Conservation (phyloP, 1,140 invertebrate genomes). For the Asobara japonica region DNA sequence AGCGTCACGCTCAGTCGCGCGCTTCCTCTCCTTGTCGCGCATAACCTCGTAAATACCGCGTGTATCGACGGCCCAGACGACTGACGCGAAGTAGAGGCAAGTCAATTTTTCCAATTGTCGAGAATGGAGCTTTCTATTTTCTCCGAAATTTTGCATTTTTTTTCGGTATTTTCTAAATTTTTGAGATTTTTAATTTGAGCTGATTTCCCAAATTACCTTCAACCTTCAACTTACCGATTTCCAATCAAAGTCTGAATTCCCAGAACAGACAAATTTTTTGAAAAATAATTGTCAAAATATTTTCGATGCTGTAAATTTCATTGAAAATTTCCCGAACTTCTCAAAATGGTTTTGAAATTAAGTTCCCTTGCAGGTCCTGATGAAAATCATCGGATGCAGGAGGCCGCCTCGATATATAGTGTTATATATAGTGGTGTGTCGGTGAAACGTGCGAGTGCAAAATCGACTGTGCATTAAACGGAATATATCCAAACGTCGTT, state of each 20-base stretch:
- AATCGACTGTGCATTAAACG: slow-evolving; percentile 16
- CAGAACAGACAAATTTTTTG: too few species aligned
- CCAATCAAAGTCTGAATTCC: too few species aligned
- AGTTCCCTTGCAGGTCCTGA: not conserved
- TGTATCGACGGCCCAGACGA: not conserved
- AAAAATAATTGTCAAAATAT: too few species aligned
- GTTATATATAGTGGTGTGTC: not conserved
- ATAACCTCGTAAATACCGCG: slow-evolving; percentile 1
- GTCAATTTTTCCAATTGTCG: not conserved
- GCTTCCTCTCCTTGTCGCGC: not conserved
- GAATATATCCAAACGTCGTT: not conserved
- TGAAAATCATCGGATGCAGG: not conserved
- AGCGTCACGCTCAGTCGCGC: not conserved
- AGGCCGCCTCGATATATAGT: not conserved
- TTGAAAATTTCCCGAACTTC: too few species aligned
- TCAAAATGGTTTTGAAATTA: too few species aligned
- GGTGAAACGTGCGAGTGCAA: slow-evolving; percentile 14
- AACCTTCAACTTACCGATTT: too few species aligned
- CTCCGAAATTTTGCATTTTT: too few species aligned
- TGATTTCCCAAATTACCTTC: too few species aligned
- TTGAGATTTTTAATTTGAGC: too few species aligned
- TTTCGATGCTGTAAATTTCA: too few species aligned
- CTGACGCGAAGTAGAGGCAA: not conserved
- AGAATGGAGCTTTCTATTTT: too few species aligned
- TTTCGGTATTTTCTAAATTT: too few species aligned